These are phyloP conservation scores for Martes flavigula DNA, from an alignment of 2,797 vertebrate species.

Conservation along the genomic window DNA sequence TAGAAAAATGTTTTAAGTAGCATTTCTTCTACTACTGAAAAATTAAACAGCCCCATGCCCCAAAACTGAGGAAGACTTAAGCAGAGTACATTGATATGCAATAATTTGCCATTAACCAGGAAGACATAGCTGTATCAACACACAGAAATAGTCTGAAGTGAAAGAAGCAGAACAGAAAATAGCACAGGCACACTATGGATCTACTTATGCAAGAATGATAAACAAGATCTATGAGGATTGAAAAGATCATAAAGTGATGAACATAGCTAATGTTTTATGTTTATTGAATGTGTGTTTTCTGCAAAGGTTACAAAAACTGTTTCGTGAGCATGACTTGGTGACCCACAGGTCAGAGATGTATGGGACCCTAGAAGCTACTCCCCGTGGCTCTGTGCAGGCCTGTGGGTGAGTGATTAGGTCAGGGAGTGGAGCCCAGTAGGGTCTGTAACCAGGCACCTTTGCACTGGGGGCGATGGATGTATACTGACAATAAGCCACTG, in stretches of 20 bases:
- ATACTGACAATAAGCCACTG: not conserved
- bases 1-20: slow-evolving; percentile 32
- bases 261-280: slow-evolving; percentile 30
- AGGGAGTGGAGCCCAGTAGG: not conserved
- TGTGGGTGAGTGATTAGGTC: not conserved
- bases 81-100: not conserved
- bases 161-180: slow-evolving; percentile 25
- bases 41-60: not conserved
- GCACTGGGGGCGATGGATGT: not conserved
- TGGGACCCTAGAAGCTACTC: not conserved
- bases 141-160: slow-evolving; percentile 43
- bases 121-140: slow-evolving; percentile 49
- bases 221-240: slow-evolving; percentile 24
- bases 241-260: not conserved
- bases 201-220: not conserved
- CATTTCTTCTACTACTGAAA: slow-evolving; percentile 42
- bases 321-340: not conserved
- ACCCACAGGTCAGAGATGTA: not conserved
- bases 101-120: slow-evolving; percentile 28
- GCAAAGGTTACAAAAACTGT: slow-evolving; percentile 21
- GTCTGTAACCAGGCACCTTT: not conserved
- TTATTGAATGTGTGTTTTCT: slow-evolving; percentile 41
- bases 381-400: not conserved
- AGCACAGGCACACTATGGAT: not conserved
- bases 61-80: slow-evolving; percentile 38